Conservation (phyloP, 30 jellyfish, hydroid and myxozoan species). For the Mastigias papua region DNA sequence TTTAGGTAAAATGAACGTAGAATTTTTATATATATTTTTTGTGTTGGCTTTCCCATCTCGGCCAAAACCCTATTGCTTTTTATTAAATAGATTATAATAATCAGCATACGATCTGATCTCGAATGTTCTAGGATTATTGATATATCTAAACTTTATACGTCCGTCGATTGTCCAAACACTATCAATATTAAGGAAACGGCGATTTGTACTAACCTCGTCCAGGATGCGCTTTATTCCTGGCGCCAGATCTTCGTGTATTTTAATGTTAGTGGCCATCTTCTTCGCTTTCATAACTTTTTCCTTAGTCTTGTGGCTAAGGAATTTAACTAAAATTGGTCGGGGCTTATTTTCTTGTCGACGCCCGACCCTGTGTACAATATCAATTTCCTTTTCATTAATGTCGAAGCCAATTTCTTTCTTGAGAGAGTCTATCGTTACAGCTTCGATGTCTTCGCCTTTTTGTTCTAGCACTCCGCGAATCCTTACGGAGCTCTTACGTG, state of each 20-base stretch:
- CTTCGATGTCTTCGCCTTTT: constrained; percentile 9
- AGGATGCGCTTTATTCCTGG: background rate
- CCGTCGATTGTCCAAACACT: constrained; percentile 17
- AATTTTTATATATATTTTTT: background rate
- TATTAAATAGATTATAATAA: background rate
- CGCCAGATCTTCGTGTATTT: constrained; percentile 6
- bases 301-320: constrained; percentile 11
- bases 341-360: constrained; percentile 1
- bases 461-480: constrained; percentile 8
- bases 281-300: constrained; percentile 11
- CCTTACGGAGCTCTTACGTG: constrained; percentile 16
- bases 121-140: background rate
- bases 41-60: constrained; percentile 14
- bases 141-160: background rate
- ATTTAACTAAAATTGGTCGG: constrained; percentile 6
- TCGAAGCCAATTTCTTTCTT: constrained; percentile 2
- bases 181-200: background rate
- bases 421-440: background rate
- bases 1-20: background rate
- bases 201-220: constrained; percentile 3
- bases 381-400: background rate
- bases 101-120: constrained; percentile 10
- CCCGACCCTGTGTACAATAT: constrained; percentile 11
- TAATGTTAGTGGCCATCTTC: constrained; percentile 8
- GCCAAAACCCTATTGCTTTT: constrained; percentile 17